These are phyloP conservation scores for Clarias gariepinus DNA, from an alignment of 2,113 vertebrate genomes.

Conservation along the genomic window DNA sequence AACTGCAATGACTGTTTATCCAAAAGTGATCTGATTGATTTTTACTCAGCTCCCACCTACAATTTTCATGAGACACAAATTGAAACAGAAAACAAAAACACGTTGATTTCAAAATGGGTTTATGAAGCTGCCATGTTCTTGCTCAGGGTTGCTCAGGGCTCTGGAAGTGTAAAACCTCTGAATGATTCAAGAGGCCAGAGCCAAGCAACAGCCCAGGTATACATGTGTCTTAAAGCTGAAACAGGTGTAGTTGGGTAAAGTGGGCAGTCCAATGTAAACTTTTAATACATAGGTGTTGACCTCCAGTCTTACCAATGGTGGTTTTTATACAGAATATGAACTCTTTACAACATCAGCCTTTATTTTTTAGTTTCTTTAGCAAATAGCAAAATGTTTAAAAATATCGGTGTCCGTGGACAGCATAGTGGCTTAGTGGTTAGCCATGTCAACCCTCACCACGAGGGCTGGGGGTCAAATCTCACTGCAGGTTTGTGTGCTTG, in stretches of 20 bases:
- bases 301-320: not conserved
- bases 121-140: not conserved
- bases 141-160: not conserved
- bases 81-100: not conserved
- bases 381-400: not conserved
- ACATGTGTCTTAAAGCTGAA: not conserved
- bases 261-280: not conserved
- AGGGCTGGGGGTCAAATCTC: no score
- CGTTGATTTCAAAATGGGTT: not conserved
- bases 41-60: constrained; percentile 1
- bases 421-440: no score
- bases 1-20: not conserved
- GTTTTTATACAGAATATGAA: not conserved
- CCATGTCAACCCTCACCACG: no score
- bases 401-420: no score
- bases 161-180: not conserved
- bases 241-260: not conserved
- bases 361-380: not conserved
- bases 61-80: not conserved
- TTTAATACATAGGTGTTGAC: not conserved
- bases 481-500: no score
- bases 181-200: not conserved
- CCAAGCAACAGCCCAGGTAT: not conserved
- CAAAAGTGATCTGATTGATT: not conserved
- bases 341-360: not conserved